Percentiles rank a stretch among this genome's conserved stretches.
Conservation (phyloP, 2,888 invertebrate species). For the Hirtodrosophila trivittata region DNA sequence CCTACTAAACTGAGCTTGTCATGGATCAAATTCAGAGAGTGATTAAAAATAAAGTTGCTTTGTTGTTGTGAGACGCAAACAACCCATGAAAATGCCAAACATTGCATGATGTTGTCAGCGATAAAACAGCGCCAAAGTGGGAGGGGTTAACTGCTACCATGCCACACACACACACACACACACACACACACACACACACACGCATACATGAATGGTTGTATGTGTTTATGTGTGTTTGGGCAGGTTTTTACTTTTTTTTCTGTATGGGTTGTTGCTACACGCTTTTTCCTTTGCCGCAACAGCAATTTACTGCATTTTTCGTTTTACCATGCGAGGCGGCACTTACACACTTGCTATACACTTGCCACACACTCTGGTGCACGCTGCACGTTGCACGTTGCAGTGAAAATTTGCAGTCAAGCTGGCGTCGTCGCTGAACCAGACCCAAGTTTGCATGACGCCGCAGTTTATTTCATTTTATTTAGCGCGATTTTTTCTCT, state of each 20-base stretch:
- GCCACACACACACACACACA: slow-evolving; percentile 14
- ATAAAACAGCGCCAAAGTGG: slow-evolving; percentile 33
- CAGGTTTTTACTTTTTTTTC: slow-evolving; percentile 58
- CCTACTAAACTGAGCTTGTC: slow-evolving; percentile 21
- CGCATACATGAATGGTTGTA: slow-evolving; percentile 11
- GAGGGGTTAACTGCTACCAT: slow-evolving; percentile 1
- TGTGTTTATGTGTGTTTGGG: slow-evolving; percentile 42
- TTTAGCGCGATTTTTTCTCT: slow-evolving; percentile 38
- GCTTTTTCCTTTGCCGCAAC: slow-evolving; percentile 64
- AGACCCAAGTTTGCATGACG: slow-evolving; percentile 78
- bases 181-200: neutral
- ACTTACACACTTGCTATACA: slow-evolving; percentile 11
- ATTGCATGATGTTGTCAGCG: slow-evolving; percentile 61
- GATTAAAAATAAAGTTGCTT: slow-evolving; percentile 32
- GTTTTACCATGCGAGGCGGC: slow-evolving; percentile 45
- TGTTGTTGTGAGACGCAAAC: slow-evolving; percentile 43
- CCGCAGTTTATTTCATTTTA: slow-evolving; percentile 69
- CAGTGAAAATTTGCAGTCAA: slow-evolving; percentile 76
- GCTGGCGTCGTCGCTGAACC: slow-evolving; percentile 69
- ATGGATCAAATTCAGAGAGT: slow-evolving; percentile 31
- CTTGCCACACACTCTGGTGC: slow-evolving; percentile 19
- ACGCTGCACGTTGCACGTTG: slow-evolving; percentile 46
- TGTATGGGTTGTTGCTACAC: slow-evolving; percentile 37
- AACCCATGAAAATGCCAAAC: slow-evolving; percentile 66
- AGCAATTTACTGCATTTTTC: slow-evolving; percentile 68